Percentiles rank a stretch among this genome's conserved stretches.
Evolutionary conservation across 2,797 vertebrate species (phyloP).

Genomic region (Galaxias olidus): DNA sequence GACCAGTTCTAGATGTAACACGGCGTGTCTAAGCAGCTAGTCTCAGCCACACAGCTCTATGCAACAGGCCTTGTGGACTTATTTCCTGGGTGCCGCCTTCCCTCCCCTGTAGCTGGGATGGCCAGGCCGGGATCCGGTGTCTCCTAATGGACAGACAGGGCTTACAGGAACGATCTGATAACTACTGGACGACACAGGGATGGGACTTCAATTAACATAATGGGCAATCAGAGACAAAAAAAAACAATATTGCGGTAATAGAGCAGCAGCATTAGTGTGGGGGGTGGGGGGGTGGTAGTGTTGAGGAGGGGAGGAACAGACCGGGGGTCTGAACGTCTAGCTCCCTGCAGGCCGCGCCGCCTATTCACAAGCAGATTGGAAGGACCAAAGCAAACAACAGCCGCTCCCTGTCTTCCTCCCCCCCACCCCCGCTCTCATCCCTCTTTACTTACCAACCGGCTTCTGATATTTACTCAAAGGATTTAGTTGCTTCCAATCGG

Average conservation of each 20-base stretch:
- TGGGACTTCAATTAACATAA: neutral
- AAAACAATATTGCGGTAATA: too few relatives aligned
- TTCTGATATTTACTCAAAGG: conserved; percentile 46
- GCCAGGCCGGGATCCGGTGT: conserved; percentile 68
- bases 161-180: neutral
- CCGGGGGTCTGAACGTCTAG: too few relatives aligned
- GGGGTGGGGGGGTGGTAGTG: too few relatives aligned
- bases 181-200: neutral
- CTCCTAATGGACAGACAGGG: conserved; percentile 71
- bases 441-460: conserved; percentile 9
- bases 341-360: too few relatives aligned
- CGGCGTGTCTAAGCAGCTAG: conserved; percentile 62
- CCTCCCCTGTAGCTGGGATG: conserved; percentile 45
- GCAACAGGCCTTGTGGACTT: conserved; percentile 46
- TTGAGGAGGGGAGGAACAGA: too few relatives aligned
- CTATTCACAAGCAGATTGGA: neutral
- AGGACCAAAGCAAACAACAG: neutral
- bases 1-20: conserved; percentile 59
- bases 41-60: conserved; percentile 41
- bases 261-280: too few relatives aligned
- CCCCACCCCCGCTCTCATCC: neutral
- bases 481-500: conserved; percentile 32
- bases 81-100: conserved; percentile 54
- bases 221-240: too few relatives aligned
- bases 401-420: neutral